Percentiles rank a stretch among this genome's conserved stretches.
Evolutionary conservation across 1,140 invertebrate genomes (phyloP).

Genomic region (Maniola jurtina): DNA sequence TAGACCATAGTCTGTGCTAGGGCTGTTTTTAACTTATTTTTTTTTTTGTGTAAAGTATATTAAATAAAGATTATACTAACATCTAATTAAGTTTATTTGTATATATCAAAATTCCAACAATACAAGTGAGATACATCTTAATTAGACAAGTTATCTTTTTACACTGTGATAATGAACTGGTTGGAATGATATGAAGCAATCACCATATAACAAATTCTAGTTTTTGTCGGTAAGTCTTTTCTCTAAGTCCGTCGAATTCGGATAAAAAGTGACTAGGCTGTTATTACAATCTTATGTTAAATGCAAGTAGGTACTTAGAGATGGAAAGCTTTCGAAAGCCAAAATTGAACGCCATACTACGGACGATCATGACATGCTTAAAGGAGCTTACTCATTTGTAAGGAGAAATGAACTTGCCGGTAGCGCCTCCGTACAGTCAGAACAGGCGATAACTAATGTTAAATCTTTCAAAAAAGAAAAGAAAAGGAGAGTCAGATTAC

Average conservation of each 20-base stretch:
- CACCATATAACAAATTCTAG: constrained; percentile 15
- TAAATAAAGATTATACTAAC: too few relatives aligned
- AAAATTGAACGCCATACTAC: constrained; percentile 2
- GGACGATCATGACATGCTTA: constrained; percentile 10
- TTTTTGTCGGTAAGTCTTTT: constrained; percentile 12
- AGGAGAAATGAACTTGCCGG: too few relatives aligned
- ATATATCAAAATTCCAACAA: background rate
- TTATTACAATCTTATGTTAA: constrained; percentile 11
- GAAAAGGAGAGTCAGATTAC: too few relatives aligned
- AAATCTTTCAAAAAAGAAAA: too few relatives aligned
- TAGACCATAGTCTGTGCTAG: too few relatives aligned
- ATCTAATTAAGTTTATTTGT: too few relatives aligned
- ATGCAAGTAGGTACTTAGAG: background rate
- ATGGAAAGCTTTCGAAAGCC: constrained; percentile 12
- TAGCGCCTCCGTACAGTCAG: too few relatives aligned
- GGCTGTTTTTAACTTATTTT: too few relatives aligned
- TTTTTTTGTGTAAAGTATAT: too few relatives aligned
- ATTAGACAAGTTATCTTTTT: constrained; percentile 11
- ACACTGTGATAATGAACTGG: constrained; percentile 16
- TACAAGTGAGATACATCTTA: background rate
- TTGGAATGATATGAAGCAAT: constrained; percentile 20
- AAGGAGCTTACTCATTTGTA: background rate
- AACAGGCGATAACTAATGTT: too few relatives aligned
- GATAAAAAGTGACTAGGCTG: constrained; percentile 19
- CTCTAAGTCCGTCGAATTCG: constrained; percentile 4